A percentile compares a stretch with the other conserved stretches of the same genome.
Evolutionary conservation across 2,888 invertebrate genomes (phyloP).

Genomic region (Sussaba pulchella): DNA sequence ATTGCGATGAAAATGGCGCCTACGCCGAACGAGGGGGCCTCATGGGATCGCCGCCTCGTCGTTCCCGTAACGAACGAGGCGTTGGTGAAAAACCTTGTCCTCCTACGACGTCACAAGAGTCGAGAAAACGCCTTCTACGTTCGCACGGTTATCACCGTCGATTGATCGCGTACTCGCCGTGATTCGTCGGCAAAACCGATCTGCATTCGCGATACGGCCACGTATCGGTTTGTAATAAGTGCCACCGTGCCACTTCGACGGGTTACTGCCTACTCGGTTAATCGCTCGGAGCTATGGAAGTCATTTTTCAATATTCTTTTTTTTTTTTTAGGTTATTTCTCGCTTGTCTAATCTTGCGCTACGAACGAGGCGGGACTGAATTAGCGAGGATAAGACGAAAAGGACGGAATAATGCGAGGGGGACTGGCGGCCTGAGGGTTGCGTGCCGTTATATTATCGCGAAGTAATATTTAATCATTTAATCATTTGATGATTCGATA

Average conservation of each 20-base stretch:
- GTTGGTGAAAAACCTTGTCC: constrained; percentile 74
- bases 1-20: constrained; percentile 34
- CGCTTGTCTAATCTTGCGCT: too few species aligned
- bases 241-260: constrained; percentile 67
- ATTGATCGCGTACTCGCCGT: constrained; percentile 20
- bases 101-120: constrained; percentile 71
- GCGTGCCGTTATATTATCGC: too few species aligned
- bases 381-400: too few species aligned
- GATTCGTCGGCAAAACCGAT: neutral
- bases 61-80: constrained; percentile 56
- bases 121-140: constrained; percentile 59
- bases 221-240: constrained; percentile 43
- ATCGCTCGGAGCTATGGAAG: neutral
- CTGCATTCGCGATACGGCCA: constrained; percentile 36
- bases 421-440: too few species aligned
- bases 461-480: too few species aligned
- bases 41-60: constrained; percentile 8
- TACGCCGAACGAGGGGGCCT: constrained; percentile 36
- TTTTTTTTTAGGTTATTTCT: too few species aligned
- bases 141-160: constrained; percentile 33
- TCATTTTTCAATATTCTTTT: too few species aligned
- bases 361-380: too few species aligned
- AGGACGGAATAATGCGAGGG: too few species aligned
- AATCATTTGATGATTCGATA: too few species aligned
- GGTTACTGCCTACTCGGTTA: constrained; percentile 77